phyloP scores from a whole-genome alignment of 2,888 invertebrate species.

The Ectropis crepuscularia region DNA sequence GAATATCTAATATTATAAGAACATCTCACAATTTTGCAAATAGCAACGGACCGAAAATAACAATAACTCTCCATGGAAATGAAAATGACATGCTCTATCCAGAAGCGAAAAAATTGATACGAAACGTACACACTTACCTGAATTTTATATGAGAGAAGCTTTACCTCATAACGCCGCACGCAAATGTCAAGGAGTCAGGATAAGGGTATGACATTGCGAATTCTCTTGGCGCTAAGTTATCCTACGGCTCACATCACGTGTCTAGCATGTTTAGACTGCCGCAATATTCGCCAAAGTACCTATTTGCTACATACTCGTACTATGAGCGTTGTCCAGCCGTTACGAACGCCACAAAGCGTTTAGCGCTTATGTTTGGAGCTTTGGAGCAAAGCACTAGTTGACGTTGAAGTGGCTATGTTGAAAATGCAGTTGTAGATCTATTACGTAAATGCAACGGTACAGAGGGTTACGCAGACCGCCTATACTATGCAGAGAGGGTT shows the following conservation, averaged over 20 bases:
- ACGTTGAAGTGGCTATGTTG: neutral
- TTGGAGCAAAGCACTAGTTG: neutral
- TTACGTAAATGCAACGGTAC: neutral
- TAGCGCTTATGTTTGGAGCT: neutral
- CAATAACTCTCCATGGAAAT: slow-evolving; percentile 21
- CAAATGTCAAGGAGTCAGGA: slow-evolving; percentile 40
- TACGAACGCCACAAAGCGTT: neutral
- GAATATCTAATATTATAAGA: too few species aligned
- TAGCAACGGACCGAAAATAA: neutral
- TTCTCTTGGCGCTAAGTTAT: slow-evolving; percentile 41
- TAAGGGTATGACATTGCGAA: slow-evolving; percentile 44
- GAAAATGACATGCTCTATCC: slow-evolving; percentile 20
- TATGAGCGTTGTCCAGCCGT: neutral
- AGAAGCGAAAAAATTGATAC: slow-evolving; percentile 18
- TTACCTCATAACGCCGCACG: slow-evolving; percentile 33
- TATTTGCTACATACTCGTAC: neutral
- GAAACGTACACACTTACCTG: slow-evolving; percentile 18
- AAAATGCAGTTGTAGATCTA: neutral
- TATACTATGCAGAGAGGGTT: too few species aligned
- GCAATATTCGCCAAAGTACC: slow-evolving; percentile 6
- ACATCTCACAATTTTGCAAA: too few species aligned
- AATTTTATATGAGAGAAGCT: slow-evolving; percentile 32
- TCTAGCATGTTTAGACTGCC: slow-evolving; percentile 22
- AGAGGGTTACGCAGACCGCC: too few species aligned
- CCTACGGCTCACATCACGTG: slow-evolving; percentile 27